phyloP scores from a whole-genome alignment of 2,797 vertebrate species.

The Eutrigla gurnardus region DNA sequence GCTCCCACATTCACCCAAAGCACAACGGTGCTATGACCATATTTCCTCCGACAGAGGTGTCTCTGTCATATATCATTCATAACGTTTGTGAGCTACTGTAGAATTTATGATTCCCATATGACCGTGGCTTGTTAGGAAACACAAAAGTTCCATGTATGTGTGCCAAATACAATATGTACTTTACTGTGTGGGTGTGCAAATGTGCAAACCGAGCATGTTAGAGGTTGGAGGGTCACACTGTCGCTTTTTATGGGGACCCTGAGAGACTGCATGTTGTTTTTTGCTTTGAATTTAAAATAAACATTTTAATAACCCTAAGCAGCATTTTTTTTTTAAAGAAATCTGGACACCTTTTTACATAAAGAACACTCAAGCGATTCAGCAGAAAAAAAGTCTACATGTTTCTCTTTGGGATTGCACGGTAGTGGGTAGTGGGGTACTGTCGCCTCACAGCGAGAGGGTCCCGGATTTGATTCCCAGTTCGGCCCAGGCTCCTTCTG shows the following conservation, averaged over 20 bases:
- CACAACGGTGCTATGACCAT: not conserved
- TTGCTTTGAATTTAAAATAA: not conserved
- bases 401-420: not conserved
- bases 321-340: too few relatives aligned
- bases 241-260: not conserved
- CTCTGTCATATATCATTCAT: slow-evolving; percentile 1
- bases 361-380: too few relatives aligned
- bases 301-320: not conserved
- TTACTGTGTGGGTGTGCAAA: slow-evolving; percentile 2
- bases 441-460: too few relatives aligned
- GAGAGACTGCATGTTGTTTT: not conserved
- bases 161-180: not conserved
- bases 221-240: not conserved
- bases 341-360: too few relatives aligned
- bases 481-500: too few relatives aligned
- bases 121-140: slow-evolving; percentile 3
- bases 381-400: not conserved
- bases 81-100: not conserved
- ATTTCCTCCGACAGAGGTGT: not conserved
- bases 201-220: not conserved
- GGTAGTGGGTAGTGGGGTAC: too few relatives aligned
- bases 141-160: not conserved
- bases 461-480: too few relatives aligned
- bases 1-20: too few relatives aligned
- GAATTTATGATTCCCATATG: slow-evolving; percentile 5